A percentile compares a stretch with the other conserved stretches of the same genome.
These are phyloP conservation scores for Steinernema scapterisci DNA, from an alignment of 2,888 invertebrate species.

Conservation along the genomic window DNA sequence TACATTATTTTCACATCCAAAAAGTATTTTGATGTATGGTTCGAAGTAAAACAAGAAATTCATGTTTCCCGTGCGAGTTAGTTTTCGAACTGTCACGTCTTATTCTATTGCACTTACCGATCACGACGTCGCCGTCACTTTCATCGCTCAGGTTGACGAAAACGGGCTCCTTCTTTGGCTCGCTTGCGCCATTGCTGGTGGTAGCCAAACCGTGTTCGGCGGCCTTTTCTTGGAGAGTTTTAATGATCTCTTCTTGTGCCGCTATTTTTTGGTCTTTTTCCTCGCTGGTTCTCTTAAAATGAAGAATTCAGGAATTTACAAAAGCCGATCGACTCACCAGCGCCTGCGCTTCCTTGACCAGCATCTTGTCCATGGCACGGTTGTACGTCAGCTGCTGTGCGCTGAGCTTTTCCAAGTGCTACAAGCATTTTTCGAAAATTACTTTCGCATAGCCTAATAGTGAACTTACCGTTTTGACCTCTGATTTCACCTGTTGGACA, in stretches of 20 bases:
- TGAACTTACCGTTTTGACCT: neutral
- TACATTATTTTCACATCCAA: too few relatives aligned
- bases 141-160: too few relatives aligned
- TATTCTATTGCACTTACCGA: too few relatives aligned
- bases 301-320: neutral
- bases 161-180: too few relatives aligned
- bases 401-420: neutral
- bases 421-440: neutral
- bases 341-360: slow-evolving; percentile 1
- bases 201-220: too few relatives aligned
- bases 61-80: too few relatives aligned
- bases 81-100: too few relatives aligned
- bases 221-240: too few relatives aligned
- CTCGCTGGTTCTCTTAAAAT: neutral
- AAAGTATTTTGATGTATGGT: too few relatives aligned
- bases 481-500: neutral
- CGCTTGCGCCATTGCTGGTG: too few relatives aligned
- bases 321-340: neutral
- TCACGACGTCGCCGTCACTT: too few relatives aligned
- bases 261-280: slow-evolving; percentile 6
- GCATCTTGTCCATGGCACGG: neutral
- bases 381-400: neutral
- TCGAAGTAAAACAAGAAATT: too few relatives aligned
- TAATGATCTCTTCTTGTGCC: neutral
- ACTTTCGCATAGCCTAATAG: neutral